Evolutionary conservation across 2,113 vertebrate genomes (phyloP).

Genomic region (Silurus asotus): DNA sequence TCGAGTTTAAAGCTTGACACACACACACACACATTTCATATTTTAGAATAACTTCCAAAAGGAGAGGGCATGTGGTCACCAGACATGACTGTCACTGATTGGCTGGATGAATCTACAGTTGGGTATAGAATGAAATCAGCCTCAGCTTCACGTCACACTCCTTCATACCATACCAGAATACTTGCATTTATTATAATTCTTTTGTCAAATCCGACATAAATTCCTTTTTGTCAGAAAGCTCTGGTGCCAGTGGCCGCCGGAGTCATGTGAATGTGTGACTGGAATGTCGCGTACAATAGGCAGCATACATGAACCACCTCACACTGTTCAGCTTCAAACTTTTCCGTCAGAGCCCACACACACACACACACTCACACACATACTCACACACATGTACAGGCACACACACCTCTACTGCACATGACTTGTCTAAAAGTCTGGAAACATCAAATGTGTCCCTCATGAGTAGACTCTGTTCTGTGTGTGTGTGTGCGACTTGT

Average conservation of each 20-base stretch:
- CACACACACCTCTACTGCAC: conserved; percentile 10
- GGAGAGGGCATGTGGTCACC: background rate
- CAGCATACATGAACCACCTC: conserved; percentile 6
- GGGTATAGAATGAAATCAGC: background rate
- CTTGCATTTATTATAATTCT: too few relatives aligned
- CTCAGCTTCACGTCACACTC: background rate
- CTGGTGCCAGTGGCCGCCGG: background rate
- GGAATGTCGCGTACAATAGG: background rate
- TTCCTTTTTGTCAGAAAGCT: background rate
- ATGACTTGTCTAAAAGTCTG: conserved; percentile 13
- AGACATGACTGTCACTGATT: background rate
- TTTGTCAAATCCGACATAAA: background rate
- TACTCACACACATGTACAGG: conserved; percentile 1
- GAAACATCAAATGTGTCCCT: conserved; percentile 41
- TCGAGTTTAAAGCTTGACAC: background rate
- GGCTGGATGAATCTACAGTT: background rate
- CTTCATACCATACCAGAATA: too few relatives aligned
- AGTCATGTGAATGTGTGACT: conserved; percentile 42
- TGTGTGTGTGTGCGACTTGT: background rate
- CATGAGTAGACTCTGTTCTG: conserved; percentile 40
- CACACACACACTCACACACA: background rate
- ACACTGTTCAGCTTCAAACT: background rate
- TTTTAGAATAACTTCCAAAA: too few relatives aligned
- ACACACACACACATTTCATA: too few relatives aligned
- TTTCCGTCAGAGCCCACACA: conserved; percentile 8